Evolutionary conservation across 2,888 invertebrate genomes (phyloP), one percentile per base, ranked within the genome.

Genomic region (Ethmia dodecea): DNA sequence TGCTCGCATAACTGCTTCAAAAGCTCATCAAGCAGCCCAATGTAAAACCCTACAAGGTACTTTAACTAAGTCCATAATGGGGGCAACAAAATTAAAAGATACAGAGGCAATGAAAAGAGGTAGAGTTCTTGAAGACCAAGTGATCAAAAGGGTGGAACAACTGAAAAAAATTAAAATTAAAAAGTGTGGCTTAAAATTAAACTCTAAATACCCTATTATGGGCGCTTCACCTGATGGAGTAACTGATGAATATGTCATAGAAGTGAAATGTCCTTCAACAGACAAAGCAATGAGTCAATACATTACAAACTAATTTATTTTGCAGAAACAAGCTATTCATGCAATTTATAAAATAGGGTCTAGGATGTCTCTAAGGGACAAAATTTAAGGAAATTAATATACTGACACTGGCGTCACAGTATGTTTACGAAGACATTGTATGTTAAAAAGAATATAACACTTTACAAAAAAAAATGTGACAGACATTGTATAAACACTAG

Each of bases 191-290:
- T 30, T 42, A 3, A 31, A 31, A 18, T 28, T 40, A 32, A 36
- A 30, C 12, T 22, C 26, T 14, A 25, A 34, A 10, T 38, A 25
- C 12, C 37, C 41, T 18, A 13, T 24, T 26, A 16, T 42, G 22
- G 38, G 40, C 20, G 42, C 38, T 12, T 39, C 39, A 5, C 45
- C 44, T 28, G 44, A 42, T 30, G 44, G 42, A 16, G 27, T 37
- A 10, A 31, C 18, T 5, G 3, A 10, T 16, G 27, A 37, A 26
- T 33, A 32, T 11, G 33, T 38, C 10, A 16, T 45, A 35, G 40
- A 42, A 37, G 40, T 45, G 10, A 41, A 37, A 28, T 42, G 37
- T 26, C 42, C 45, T 8, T 33, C 30, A 14, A 35, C 32, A 12
- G 24, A 32, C 10, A 37, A 37, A 37, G 32, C 12, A 22, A 37